Percentiles rank a stretch among this genome's conserved stretches.
Conservation (phyloP, 2,113 vertebrate genomes). For the Anguilla rostrata region DNA sequence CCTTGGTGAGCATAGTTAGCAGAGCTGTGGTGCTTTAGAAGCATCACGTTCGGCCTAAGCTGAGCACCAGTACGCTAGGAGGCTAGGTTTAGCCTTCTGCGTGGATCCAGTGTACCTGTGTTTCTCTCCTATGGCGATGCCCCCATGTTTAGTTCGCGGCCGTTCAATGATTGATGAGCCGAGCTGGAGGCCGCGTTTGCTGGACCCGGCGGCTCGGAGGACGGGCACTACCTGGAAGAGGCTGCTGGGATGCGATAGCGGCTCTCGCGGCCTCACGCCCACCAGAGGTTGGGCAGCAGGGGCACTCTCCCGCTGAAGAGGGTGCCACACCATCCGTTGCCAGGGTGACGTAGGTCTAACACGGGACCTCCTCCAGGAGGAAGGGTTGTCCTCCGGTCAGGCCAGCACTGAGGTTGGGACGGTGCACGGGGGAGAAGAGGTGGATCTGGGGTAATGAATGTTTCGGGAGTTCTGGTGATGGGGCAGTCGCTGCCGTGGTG, state of each 20-base stretch:
- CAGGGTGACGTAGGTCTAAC: neutral
- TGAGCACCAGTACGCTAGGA: neutral
- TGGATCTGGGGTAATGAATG: neutral
- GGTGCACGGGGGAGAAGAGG: neutral
- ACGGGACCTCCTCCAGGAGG: neutral
- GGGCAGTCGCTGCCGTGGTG: neutral
- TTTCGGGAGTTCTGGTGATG: neutral
- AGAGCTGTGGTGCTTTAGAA: too few relatives aligned
- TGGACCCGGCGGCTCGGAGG: constrained; percentile 38
- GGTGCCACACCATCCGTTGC: neutral
- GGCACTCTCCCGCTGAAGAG: neutral
- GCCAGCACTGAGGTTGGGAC: neutral
- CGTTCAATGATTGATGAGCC: constrained; percentile 64
- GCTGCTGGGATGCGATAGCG: neutral
- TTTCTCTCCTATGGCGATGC: constrained; percentile 49
- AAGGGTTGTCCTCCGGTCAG: neutral
- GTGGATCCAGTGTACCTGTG: constrained; percentile 20
- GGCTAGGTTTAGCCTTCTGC: neutral
- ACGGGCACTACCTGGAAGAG: constrained; percentile 40
- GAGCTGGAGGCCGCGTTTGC: constrained; percentile 25
- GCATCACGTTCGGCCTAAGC: too few relatives aligned
- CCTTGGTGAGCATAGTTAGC: too few relatives aligned
- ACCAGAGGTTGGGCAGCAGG: neutral
- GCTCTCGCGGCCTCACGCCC: neutral
- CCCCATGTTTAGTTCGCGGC: constrained; percentile 63